Evolutionary conservation across 2,797 vertebrate genomes (phyloP), one percentile per base, ranked within the genome.

Genomic region (Pseudomugil tenellus): DNA sequence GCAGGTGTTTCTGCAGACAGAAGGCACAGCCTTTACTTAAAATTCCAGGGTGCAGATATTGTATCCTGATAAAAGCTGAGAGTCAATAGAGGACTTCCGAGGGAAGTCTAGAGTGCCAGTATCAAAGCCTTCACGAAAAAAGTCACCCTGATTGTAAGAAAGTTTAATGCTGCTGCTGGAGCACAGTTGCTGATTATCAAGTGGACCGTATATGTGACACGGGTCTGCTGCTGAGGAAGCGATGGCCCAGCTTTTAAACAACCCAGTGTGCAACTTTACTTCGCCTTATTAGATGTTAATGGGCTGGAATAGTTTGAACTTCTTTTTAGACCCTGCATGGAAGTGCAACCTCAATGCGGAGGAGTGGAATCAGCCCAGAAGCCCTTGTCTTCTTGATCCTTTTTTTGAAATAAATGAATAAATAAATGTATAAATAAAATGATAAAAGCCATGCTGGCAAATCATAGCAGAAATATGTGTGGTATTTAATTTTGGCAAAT

Each of bases 1-100:
- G 89, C 87, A 92, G 88, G 87, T 91, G 77, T 88, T 92, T 89
- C 80, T 67, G 69, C 41, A 68, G 72, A 86, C 76, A 80, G 80
- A 90, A 89, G 83, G 63, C 67, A 76, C 59, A 76, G 64, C 63
- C 72, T 74, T 79, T 76, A 77, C 83, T 81, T 90, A 70, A 87
- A 82, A 91, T 87, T 90, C 81, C 80, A 70, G 29, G 0, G 62
- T 35, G 62, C 71, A 73, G 89, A 90, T 91, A 84, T 70, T 48
- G 72, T 74, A 69, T 66, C 57, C 55, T 58, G 87, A 92, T 89
- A 87, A 86, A 81, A 73, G 76, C 83, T 21, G 39, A 0, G 59
- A 85, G 85, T 88, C 81, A 59, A 76, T 61, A 77, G 67, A 29
- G 63, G 75, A 77, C 80, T 78, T 90, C 84, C 67, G 62, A 64